Evolutionary conservation across 2,113 vertebrate genomes (phyloP).

Genomic region (Chloropsis hardwickii): DNA sequence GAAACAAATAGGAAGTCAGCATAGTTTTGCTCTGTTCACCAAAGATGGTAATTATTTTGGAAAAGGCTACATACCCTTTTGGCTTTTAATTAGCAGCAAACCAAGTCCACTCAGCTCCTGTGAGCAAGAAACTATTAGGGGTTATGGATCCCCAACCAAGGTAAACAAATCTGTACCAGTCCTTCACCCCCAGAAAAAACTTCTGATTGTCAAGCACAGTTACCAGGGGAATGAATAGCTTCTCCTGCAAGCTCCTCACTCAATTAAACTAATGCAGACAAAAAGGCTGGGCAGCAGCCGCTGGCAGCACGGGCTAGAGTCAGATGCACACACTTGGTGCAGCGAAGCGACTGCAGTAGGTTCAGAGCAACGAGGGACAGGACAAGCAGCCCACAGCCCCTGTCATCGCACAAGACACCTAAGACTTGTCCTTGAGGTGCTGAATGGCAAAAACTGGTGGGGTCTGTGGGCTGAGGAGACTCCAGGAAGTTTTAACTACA

Average conservation of each 20-base stretch:
- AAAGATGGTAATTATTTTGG: neutral
- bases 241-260: neutral
- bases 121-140: neutral
- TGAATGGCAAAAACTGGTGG: neutral
- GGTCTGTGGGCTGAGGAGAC: neutral
- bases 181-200: neutral
- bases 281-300: neutral
- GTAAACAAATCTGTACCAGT: neutral
- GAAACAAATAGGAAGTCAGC: neutral
- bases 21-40: neutral
- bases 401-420: rapidly evolving
- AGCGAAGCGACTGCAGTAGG: rapidly evolving
- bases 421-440: neutral
- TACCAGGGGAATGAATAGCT: constrained; percentile 3
- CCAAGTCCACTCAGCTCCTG: neutral
- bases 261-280: neutral
- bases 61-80: neutral
- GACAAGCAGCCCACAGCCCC: neutral
- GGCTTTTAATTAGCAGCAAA: constrained; percentile 41
- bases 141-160: neutral
- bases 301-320: rapidly evolving
- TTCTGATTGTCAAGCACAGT: neutral
- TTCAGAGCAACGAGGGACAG: neutral
- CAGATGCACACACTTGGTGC: neutral
- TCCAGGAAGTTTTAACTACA: neutral